Evolutionary conservation across 2,797 vertebrate genomes (phyloP).

Genomic region (Sparidentex hasta): DNA sequence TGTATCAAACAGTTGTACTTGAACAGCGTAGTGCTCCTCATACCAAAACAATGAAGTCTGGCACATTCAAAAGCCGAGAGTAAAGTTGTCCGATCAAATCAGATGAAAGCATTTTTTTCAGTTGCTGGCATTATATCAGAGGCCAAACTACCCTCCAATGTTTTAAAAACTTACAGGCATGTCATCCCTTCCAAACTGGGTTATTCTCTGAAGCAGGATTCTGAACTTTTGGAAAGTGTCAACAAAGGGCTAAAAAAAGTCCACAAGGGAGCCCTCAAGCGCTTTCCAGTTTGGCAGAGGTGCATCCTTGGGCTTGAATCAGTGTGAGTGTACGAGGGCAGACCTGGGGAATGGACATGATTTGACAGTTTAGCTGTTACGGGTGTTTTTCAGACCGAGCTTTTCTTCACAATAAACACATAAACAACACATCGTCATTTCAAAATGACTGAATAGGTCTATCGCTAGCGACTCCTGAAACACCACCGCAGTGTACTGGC

Average conservation of each 20-base stretch:
- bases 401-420: background rate
- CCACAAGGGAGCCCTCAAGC: slow-evolving; percentile 9
- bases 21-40: background rate
- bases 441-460: too few species aligned
- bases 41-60: background rate
- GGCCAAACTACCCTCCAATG: background rate
- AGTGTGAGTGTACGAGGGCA: slow-evolving; percentile 8
- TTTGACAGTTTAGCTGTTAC: slow-evolving; percentile 1
- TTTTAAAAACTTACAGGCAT: slow-evolving; percentile 16
- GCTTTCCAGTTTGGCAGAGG: slow-evolving; percentile 14
- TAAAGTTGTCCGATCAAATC: slow-evolving; percentile 23
- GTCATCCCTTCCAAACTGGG: slow-evolving; percentile 13
- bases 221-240: slow-evolving; percentile 21
- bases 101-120: slow-evolving; percentile 3
- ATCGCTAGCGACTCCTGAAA: too few species aligned
- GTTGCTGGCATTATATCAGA: background rate
- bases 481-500: too few species aligned
- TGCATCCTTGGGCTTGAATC: slow-evolving; percentile 19
- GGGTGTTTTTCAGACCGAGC: background rate
- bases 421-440: too few species aligned
- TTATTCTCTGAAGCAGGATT: slow-evolving; percentile 36
- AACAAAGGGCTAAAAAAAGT: slow-evolving; percentile 33
- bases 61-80: background rate
- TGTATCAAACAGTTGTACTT: background rate
- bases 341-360: background rate